Base-by-base conservation (phyloP, 35 echinoderm and acorn worm genomes). In the Ophiothrix spiculata region DNA sequence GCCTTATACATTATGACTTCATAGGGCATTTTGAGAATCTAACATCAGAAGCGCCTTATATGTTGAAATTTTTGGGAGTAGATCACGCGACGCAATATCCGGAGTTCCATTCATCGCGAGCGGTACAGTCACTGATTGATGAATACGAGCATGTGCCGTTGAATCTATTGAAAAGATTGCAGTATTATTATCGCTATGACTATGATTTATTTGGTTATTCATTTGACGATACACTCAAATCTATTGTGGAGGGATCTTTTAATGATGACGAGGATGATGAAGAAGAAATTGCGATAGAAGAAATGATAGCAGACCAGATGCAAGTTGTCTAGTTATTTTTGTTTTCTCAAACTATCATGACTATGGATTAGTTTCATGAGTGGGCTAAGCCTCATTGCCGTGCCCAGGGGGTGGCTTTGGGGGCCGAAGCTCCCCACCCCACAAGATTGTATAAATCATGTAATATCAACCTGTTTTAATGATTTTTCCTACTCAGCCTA, bases 11-110 rank as follows among this genome's bases (percentile, higher is more conserved):
- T 19, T 94, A 90, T 64, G 84, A 91, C 41, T 91, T 86, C 41
- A 86, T 91, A 0, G 89, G 89, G 6, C 84, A 91, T 39, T 91
- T 49, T 36, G 88, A 94, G 77, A 90, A 90, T 82, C 78, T 94
- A 33, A 35, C 74, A 33, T 34, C 82, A 6, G 92, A 94, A 64
- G 92, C 75, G 1, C 92, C 92, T 13, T 94, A 82, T 63, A 84
- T 90, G 6, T 40, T 94, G 32, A 73, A 56, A 17, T 86, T 79
- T 40, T 60, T 86, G 21, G 84, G 84, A 25, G 25, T 94, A 15
- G 56, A 37, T 42, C 23, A 78, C 1, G 38, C 78, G 1, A 88
- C 79, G 34, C 37, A 32, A 4, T 90, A 87, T 84, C 92, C 92
- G 12, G 83, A 87, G 36, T 77, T 86, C 23, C 88, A 94, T 56